phyloP scores from a whole-genome alignment of 2,888 invertebrate genomes.

The Lucinisca nassula region DNA sequence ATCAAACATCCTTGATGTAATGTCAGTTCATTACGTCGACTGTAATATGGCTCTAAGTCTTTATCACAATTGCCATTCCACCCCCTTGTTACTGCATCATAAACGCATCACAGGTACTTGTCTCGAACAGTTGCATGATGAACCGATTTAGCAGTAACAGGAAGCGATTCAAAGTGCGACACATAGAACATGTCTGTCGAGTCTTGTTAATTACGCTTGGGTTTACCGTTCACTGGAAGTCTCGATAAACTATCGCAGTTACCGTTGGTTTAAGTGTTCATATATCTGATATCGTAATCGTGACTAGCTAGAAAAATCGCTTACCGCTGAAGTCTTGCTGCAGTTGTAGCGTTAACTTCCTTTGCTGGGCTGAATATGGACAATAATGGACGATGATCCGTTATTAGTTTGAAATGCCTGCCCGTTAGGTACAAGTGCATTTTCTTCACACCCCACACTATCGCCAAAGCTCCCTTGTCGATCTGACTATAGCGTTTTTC shows the following conservation, averaged over 20 bases:
- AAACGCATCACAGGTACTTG: slow-evolving; percentile 23
- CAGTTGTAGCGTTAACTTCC: slow-evolving; percentile 62
- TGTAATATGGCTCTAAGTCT: slow-evolving; percentile 23
- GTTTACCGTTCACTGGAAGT: slow-evolving; percentile 28
- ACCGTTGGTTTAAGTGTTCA: slow-evolving; percentile 48
- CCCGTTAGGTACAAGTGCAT: slow-evolving; percentile 87
- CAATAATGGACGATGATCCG: slow-evolving; percentile 69
- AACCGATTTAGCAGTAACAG: slow-evolving; percentile 23
- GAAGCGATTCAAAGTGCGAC: slow-evolving; percentile 80
- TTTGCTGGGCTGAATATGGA: slow-evolving; percentile 62
- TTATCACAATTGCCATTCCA: slow-evolving; percentile 28
- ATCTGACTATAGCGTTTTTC: slow-evolving; percentile 73
- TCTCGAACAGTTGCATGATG: slow-evolving; percentile 22
- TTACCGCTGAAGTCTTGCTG: slow-evolving; percentile 52
- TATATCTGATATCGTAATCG: slow-evolving; percentile 43
- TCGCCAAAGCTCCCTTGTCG: slow-evolving; percentile 66
- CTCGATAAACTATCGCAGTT: slow-evolving; percentile 62
- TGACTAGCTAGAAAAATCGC: slow-evolving; percentile 39
- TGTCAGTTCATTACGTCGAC: too few species aligned
- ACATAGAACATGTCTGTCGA: slow-evolving; percentile 54
- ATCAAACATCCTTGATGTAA: too few species aligned
- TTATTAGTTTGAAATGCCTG: slow-evolving; percentile 83
- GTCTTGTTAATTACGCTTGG: slow-evolving; percentile 1
- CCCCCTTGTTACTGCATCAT: slow-evolving; percentile 42
- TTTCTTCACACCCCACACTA: slow-evolving; percentile 86